Percentiles rank a stretch among this genome's conserved stretches.
Conservation (phyloP, 2,797 vertebrate species). For the Pampus argenteus region DNA sequence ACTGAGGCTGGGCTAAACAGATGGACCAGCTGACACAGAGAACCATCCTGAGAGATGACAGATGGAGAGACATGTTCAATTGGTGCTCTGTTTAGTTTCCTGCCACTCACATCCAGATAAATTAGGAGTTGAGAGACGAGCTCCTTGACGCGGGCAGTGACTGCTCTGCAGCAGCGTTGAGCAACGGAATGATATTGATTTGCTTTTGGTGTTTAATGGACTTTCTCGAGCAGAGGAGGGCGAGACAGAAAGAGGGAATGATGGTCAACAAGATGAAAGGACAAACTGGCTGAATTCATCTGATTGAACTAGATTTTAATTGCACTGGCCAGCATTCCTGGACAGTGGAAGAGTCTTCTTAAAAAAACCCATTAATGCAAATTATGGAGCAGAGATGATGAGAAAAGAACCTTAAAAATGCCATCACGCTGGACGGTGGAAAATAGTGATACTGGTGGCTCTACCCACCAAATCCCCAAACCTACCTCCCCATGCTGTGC, state of each 20-base stretch:
- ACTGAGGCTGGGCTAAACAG: slow-evolving; percentile 55
- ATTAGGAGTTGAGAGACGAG: slow-evolving; percentile 67
- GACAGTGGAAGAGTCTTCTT: slow-evolving; percentile 43
- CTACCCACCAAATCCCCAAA: slow-evolving; percentile 72
- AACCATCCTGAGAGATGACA: slow-evolving; percentile 66
- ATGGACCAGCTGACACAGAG: slow-evolving; percentile 69
- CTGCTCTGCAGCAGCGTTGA: slow-evolving; percentile 32
- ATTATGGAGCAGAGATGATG: slow-evolving; percentile 15
- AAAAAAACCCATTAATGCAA: slow-evolving; percentile 55
- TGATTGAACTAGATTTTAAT: slow-evolving; percentile 52
- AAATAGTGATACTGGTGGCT: slow-evolving; percentile 33
- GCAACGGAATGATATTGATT: slow-evolving; percentile 67
- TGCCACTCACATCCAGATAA: slow-evolving; percentile 56
- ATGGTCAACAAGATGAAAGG: slow-evolving; percentile 47
- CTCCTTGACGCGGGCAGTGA: slow-evolving; percentile 27
- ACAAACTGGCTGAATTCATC: slow-evolving; percentile 19
- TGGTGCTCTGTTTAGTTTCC: slow-evolving; percentile 68
- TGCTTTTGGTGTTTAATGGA: slow-evolving; percentile 73
- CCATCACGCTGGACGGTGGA: slow-evolving; percentile 22
- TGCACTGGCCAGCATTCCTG: slow-evolving; percentile 51
- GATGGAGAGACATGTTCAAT: slow-evolving; percentile 67
- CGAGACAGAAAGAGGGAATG: slow-evolving; percentile 10
- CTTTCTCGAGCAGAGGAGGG: slow-evolving; percentile 51
- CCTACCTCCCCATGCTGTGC: slow-evolving; percentile 56
- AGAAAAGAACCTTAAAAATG: slow-evolving; percentile 37